Evolutionary conservation across 92 coral and sea anemone species (phyloP), one percentile per base, ranked within the genome.

Genomic region (Actinernus sp.): DNA sequence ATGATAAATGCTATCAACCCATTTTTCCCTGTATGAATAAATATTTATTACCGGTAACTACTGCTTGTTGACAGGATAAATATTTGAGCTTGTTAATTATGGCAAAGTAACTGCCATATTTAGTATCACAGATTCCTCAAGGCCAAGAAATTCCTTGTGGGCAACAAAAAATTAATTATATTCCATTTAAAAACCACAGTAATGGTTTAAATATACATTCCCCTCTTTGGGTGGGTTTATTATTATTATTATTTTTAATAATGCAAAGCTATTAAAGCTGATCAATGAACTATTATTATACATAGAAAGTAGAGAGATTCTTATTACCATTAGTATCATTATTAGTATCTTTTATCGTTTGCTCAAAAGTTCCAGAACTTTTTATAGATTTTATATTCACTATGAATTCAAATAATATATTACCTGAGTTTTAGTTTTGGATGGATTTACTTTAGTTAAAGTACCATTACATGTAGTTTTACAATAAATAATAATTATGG

Each of bases 311-410:
- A 68, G 41, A 20, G 55, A 55, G 30, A 68, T 52, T 49, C 74
- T 39, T 54, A 63, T 26, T 51, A 68, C 39, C 53, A 21, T 54
- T 16, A 60, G 45, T 22, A 60, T 34, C 29, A 67, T 67, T 53
- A 53, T 58, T 68, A 83, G 76, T 67, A 55, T 43, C 89, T 83
- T 80, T 76, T 83, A 71, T 74, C 81, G 62, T 74, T 74, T 74
- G 81, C 65, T 74, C 63, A 74, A 62, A 41, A 62, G 61, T 59
- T 43, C 52, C 64, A 54, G 76, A 76, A 55, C 70, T 49, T 84
- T 84, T 84, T 84, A 84, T 84, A 84, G 91, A 79, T 84, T 84
- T 84, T 84, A 71, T 84, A 84, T 84, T 78, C 63, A 78, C 86
- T 77, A 73, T 68, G 63, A 68, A 68, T 68, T 68, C 76, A 84